Conservation (phyloP, 2,113 vertebrate species). For the Clupea harengus region DNA sequence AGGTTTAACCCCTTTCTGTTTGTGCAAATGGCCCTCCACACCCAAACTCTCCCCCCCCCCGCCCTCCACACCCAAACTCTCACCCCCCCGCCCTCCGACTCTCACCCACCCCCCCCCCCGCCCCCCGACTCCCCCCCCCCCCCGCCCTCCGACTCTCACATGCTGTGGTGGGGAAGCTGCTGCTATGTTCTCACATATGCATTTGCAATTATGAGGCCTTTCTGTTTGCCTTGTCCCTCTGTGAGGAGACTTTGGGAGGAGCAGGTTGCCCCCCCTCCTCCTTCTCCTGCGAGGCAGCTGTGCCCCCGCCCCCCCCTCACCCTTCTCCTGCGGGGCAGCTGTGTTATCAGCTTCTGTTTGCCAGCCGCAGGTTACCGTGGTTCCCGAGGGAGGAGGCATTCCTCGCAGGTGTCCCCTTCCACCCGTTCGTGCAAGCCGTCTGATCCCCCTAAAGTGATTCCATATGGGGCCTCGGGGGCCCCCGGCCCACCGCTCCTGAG, state of each 20-base stretch:
- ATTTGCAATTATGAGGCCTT: slow-evolving; percentile 15
- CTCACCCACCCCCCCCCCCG: too few relatives aligned
- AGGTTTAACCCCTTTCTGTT: neutral
- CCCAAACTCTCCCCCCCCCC: neutral
- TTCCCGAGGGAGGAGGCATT: slow-evolving; percentile 52
- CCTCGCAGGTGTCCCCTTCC: slow-evolving; percentile 66
- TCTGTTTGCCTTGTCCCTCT: slow-evolving; percentile 26
- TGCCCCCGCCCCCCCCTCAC: neutral
- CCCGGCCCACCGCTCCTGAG: slow-evolving; percentile 53
- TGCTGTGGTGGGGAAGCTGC: slow-evolving; percentile 6
- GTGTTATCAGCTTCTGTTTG: slow-evolving; percentile 18
- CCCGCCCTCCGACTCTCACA: neutral
- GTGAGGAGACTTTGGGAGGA: neutral
- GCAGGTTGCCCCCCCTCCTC: neutral
- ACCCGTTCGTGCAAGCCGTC: slow-evolving; percentile 59
- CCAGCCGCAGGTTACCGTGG: slow-evolving; percentile 20
- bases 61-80: too few relatives aligned
- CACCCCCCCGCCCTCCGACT: neutral
- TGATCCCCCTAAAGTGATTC: slow-evolving; percentile 69
- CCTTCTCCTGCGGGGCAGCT: neutral
- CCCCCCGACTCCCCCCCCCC: too few relatives aligned
- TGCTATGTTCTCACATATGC: slow-evolving; percentile 21
- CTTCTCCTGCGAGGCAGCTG: too few relatives aligned
- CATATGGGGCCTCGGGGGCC: slow-evolving; percentile 67
- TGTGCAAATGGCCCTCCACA: neutral